Conservation (phyloP, 1,140 invertebrate species). For the Atta cephalotes region DNA sequence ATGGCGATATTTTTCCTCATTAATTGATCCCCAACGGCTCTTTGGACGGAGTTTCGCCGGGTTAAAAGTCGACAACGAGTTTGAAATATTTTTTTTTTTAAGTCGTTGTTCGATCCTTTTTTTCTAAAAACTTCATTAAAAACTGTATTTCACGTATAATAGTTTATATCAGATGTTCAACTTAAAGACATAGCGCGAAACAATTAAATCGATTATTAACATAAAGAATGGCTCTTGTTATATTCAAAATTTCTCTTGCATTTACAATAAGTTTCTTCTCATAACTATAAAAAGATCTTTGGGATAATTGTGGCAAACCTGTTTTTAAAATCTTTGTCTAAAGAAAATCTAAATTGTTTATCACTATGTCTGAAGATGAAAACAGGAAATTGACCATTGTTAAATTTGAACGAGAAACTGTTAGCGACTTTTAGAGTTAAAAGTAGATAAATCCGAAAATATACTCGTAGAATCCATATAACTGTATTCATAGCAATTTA, state of each 20-base stretch:
- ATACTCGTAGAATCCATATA: background rate
- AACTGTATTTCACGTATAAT: background rate
- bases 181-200: background rate
- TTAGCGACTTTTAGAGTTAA: background rate
- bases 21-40: conserved; percentile 14
- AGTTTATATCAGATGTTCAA: background rate
- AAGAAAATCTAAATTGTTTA: background rate
- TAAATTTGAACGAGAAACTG: background rate
- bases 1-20: conserved; percentile 41
- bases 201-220: background rate
- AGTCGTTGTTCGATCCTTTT: background rate
- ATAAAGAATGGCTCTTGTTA: background rate
- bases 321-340: background rate
- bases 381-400: background rate
- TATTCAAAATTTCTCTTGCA: background rate
- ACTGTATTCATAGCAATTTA: background rate
- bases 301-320: background rate
- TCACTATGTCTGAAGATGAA: background rate
- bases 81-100: conserved; percentile 1
- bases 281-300: background rate
- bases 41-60: background rate
- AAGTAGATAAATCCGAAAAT: conserved; percentile 1
- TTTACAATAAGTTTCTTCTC: background rate
- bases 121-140: background rate
- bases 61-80: background rate